Base-by-base conservation (phyloP, 2,113 vertebrate genomes). In the Centropus unirufus region DNA sequence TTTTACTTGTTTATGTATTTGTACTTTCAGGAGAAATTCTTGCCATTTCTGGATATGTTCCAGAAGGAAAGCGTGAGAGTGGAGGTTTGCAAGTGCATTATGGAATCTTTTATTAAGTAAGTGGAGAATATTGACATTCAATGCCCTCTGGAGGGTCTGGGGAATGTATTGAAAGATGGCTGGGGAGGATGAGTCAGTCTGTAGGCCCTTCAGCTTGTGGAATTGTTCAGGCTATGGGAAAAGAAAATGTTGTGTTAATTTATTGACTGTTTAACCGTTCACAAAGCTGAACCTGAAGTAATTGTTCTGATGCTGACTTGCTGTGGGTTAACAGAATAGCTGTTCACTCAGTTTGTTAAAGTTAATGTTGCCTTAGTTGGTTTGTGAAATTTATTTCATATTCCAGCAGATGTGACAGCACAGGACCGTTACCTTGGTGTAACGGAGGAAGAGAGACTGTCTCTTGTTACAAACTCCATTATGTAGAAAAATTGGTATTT, bases 31-130 rank as follows among this genome's bases (percentile, higher is more conserved):
- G 99, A 99, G 97, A 99, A 99, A 89, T 99, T 99, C 97, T 96
- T 99, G 69, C 99, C 99, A 0, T 99, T 99, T 96, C 94, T 99
- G 63, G 99, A 99, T 97, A 99, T 99, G 99, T 99, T 99, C 97
- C 99, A 99, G 96, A 99, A 99, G 90, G 99, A 99, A 94, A 98
- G 97, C 20, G 99, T 99, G 75, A 98, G 99, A 90, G 99, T 99
- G 78, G 99, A 99, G 89, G 99, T 99, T 88, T 99, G 99, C 97
- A 98, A 98, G 75, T 98, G 98, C 96, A 99, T 99, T 97, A 99
- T 99, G 99, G 99, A 99, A 86, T 98, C 99, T 94, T 99, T 99
- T 92, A 99, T 99, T 96, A 99, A 98, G 99, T 99, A 97, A 97
- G 98, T 97, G 51, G 46, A 36, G 63, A 34, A 9, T 10, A 30